These are phyloP conservation scores for Zosterops hypoxanthus DNA, from an alignment of 2,113 vertebrate species.

Conservation along the genomic window DNA sequence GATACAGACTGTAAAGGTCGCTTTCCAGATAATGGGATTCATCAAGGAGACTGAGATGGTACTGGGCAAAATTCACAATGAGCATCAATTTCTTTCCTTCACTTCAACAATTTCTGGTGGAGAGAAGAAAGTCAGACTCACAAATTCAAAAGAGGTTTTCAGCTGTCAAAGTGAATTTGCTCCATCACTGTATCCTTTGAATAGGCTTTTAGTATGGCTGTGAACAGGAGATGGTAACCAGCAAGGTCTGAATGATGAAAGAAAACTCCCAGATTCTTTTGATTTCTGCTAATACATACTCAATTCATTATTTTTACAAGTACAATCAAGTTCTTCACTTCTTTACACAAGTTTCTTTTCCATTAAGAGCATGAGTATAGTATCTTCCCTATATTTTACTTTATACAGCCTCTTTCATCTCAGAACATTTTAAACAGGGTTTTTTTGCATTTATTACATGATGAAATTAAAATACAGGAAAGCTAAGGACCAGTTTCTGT, in stretches of 20 bases:
- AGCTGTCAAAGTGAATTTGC: slow-evolving; percentile 29
- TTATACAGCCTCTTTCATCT: background rate
- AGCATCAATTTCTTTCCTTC: slow-evolving; percentile 22
- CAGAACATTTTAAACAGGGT: background rate
- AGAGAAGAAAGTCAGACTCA: slow-evolving; percentile 51
- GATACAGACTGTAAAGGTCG: slow-evolving; percentile 71
- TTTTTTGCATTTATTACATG: background rate
- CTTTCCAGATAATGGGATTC: slow-evolving; percentile 74
- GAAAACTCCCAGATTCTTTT: slow-evolving; percentile 24
- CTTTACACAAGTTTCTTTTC: background rate
- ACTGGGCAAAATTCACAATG: slow-evolving; percentile 57
- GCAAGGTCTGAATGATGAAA: slow-evolving; percentile 55
- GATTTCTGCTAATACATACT: slow-evolving; percentile 43
- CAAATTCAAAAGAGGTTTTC: slow-evolving; percentile 47
- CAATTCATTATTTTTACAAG: background rate
- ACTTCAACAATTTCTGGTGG: slow-evolving; percentile 31
- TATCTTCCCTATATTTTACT: background rate
- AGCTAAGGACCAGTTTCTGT: background rate
- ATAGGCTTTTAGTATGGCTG: background rate
- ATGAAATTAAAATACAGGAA: background rate
- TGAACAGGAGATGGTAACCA: slow-evolving; percentile 30
- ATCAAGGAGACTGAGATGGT: slow-evolving; percentile 59
- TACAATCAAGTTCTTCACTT: background rate
- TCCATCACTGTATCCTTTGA: slow-evolving; percentile 1
- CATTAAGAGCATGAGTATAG: background rate